These are phyloP conservation scores for Noctua fimbriata DNA, from an alignment of 2,888 invertebrate species.

Conservation along the genomic window DNA sequence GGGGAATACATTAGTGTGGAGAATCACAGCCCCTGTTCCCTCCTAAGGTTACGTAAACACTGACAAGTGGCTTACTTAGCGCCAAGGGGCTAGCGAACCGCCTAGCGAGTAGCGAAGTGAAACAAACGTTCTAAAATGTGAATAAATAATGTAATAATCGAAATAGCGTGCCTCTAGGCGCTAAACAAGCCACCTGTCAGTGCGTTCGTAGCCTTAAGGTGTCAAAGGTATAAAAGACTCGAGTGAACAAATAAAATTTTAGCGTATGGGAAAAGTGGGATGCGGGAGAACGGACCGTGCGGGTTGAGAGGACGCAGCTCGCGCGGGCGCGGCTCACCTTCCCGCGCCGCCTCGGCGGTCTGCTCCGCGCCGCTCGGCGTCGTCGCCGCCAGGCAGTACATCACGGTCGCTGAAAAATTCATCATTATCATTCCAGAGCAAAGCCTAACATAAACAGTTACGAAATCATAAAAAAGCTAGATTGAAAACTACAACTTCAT, in stretches of 20 bases:
- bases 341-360: constrained; percentile 69
- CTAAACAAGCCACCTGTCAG: background rate
- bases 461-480: background rate
- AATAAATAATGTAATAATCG: background rate
- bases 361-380: constrained; percentile 73
- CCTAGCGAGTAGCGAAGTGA: background rate
- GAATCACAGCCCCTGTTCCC: no score
- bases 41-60: background rate
- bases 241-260: constrained; percentile 5
- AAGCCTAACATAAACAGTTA: background rate
- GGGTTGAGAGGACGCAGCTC: constrained; percentile 87
- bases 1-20: no score
- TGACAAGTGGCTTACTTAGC: background rate
- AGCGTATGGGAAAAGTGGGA: constrained; percentile 25
- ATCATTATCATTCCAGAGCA: constrained; percentile 2
- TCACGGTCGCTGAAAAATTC: constrained; percentile 85
- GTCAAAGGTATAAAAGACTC: background rate
- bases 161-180: background rate
- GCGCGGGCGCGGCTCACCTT: constrained; percentile 82
- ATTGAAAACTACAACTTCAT: background rate
- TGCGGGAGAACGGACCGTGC: constrained; percentile 80
- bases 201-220: background rate
- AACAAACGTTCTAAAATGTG: background rate
- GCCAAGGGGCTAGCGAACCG: background rate
- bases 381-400: constrained; percentile 87